A percentile compares a stretch with the other conserved stretches of the same genome.
These are phyloP conservation scores for Blera fallax DNA, from an alignment of 2,888 invertebrate species.

Conservation along the genomic window DNA sequence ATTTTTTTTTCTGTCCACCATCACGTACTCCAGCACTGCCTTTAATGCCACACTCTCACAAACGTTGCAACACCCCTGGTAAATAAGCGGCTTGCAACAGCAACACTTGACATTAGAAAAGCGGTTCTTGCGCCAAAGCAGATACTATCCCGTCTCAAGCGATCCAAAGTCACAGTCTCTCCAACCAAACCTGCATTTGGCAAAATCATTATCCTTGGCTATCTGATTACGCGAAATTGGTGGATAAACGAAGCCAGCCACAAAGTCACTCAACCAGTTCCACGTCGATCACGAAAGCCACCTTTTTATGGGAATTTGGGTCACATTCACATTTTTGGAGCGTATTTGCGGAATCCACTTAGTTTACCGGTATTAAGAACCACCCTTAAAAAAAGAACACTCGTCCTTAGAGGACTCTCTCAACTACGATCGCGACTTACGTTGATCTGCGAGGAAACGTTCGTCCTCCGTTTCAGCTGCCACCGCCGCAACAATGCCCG, in stretches of 20 bases:
- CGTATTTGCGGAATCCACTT: too few relatives aligned
- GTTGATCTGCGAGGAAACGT: conserved; percentile 60
- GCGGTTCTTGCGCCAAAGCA: not conserved
- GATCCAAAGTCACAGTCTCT: conserved; percentile 42
- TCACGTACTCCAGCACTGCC: not conserved
- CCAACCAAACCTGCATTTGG: not conserved
- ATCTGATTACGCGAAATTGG: not conserved
- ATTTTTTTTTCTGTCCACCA: too few relatives aligned
- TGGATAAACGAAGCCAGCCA: not conserved
- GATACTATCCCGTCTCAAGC: not conserved
- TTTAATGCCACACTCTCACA: not conserved
- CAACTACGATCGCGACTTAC: conserved; percentile 47
- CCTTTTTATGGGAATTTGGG: not conserved
- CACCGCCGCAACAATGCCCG: conserved; percentile 41
- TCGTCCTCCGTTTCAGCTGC: conserved; percentile 20
- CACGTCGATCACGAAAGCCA: not conserved
- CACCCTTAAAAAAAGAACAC: not conserved
- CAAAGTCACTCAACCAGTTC: conserved; percentile 18
- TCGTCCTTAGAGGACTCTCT: not conserved
- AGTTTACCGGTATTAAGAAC: too few relatives aligned
- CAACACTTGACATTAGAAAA: conserved; percentile 60
- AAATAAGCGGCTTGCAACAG: not conserved
- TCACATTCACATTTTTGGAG: not conserved
- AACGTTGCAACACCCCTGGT: not conserved
- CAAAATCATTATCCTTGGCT: conserved; percentile 35